Conservation (phyloP, 1,140 invertebrate genomes). For the Camponotus floridanus region DNA sequence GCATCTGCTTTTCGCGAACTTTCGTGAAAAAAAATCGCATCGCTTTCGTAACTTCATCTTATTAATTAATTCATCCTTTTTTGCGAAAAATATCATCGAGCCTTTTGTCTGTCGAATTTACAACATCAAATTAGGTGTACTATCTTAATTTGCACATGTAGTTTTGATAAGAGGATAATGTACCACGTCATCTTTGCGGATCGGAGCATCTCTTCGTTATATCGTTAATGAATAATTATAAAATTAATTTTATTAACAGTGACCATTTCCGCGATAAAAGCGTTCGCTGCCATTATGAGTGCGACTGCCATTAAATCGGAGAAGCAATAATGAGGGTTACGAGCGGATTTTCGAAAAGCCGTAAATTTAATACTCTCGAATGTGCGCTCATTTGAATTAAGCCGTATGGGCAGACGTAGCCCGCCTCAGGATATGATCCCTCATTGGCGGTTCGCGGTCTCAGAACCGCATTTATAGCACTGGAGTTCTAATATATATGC, state of each 20-base stretch:
- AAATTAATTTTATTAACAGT: constrained; percentile 60
- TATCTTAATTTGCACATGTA: background rate
- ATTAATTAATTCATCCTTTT: background rate
- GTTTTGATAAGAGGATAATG: background rate
- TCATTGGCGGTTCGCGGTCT: constrained; percentile 27
- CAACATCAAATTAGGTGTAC: background rate
- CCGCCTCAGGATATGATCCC: constrained; percentile 15
- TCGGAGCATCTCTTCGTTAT: background rate
- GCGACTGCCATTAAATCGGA: constrained; percentile 52
- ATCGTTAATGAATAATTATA: constrained; percentile 13
- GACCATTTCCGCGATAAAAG: constrained; percentile 63
- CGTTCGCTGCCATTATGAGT: constrained; percentile 63
- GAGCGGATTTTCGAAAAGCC: constrained; percentile 65
- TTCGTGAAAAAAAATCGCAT: background rate
- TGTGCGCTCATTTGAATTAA: constrained; percentile 58
- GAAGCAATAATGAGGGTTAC: constrained; percentile 58
- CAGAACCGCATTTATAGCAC: constrained; percentile 32
- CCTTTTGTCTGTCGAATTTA: background rate
- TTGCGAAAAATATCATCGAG: background rate
- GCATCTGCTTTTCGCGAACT: background rate
- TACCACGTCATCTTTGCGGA: background rate
- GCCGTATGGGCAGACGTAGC: constrained; percentile 18
- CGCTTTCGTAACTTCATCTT: background rate
- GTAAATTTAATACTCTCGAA: constrained; percentile 64
- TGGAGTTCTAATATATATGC: constrained; percentile 29